These are phyloP conservation scores for Pao palembangensis DNA, from an alignment of 2,113 vertebrate species.

Conservation along the genomic window DNA sequence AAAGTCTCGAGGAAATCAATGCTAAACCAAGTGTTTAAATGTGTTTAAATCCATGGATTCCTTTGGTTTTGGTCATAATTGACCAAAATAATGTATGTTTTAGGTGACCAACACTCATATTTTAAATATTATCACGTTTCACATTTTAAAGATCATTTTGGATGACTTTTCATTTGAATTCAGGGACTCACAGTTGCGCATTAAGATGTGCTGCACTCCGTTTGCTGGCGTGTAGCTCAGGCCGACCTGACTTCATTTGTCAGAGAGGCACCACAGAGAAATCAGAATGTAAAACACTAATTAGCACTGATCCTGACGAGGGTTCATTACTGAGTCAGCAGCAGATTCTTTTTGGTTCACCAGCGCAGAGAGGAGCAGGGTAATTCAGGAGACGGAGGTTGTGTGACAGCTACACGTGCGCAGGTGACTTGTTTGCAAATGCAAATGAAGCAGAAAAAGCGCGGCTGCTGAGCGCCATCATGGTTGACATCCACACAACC, in stretches of 20 bases:
- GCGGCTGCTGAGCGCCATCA: slow-evolving; percentile 5
- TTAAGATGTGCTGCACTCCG: slow-evolving; percentile 52
- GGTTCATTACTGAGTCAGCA: slow-evolving; percentile 58
- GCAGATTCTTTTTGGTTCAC: slow-evolving; percentile 34
- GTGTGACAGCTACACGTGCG: slow-evolving; percentile 16
- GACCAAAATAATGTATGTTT: too few relatives aligned
- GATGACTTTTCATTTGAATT: too few relatives aligned
- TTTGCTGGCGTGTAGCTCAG: slow-evolving; percentile 36
- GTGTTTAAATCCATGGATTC: too few relatives aligned
- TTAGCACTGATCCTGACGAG: slow-evolving; percentile 60
- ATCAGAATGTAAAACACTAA: slow-evolving; percentile 67
- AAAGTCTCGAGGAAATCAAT: too few relatives aligned
- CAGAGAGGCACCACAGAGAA: slow-evolving; percentile 56
- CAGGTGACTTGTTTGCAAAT: slow-evolving; percentile 46
- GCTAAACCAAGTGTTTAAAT: too few relatives aligned
- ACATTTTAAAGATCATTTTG: too few relatives aligned
- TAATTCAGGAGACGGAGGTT: slow-evolving; percentile 1
- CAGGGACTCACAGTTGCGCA: slow-evolving; percentile 24
- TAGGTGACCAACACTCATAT: too few relatives aligned
- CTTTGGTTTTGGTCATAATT: too few relatives aligned
- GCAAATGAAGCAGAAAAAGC: slow-evolving; percentile 33
- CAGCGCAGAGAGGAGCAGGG: slow-evolving; percentile 17
- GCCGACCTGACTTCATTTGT: slow-evolving; percentile 54
- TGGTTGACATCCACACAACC: slow-evolving; percentile 13
- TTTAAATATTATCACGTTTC: too few relatives aligned